These are phyloP conservation scores for Scotopteryx bipunctaria DNA, from an alignment of 2,888 invertebrate genomes.

Conservation along the genomic window DNA sequence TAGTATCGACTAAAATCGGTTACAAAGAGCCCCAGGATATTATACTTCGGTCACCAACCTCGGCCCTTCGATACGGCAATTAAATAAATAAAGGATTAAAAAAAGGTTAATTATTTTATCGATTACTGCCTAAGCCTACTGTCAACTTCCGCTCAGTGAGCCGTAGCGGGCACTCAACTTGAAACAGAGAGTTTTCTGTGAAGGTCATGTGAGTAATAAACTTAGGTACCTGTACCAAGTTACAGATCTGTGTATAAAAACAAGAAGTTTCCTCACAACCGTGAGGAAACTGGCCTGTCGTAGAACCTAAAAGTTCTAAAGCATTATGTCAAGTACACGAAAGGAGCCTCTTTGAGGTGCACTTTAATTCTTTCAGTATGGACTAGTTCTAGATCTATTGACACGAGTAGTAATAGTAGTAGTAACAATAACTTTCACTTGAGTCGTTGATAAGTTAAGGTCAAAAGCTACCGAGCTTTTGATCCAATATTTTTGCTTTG, in stretches of 20 bases:
- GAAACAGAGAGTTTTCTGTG: slow-evolving; percentile 59
- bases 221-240: slow-evolving; percentile 51
- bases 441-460: not conserved
- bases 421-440: no score
- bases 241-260: slow-evolving; percentile 46
- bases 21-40: slow-evolving; percentile 14
- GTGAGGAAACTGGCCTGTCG: not conserved
- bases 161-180: slow-evolving; percentile 54
- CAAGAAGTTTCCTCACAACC: slow-evolving; percentile 42
- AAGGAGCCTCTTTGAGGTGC: no score
- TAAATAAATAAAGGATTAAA: slow-evolving; percentile 37
- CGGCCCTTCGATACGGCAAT: slow-evolving; percentile 35
- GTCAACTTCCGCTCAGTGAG: slow-evolving; percentile 41
- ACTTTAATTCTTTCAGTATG: no score
- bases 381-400: no score
- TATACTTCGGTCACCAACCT: slow-evolving; percentile 22
- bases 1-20: slow-evolving; percentile 12
- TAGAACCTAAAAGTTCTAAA: no score
- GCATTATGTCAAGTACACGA: no score
- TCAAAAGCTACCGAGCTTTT: not conserved
- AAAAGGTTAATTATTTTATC: slow-evolving; percentile 38
- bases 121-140: slow-evolving; percentile 37
- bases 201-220: slow-evolving; percentile 66
- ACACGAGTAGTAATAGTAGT: no score
- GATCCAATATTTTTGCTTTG: no score